phyloP scores from a whole-genome alignment of 2,888 invertebrate species.

The Tipula unca region DNA sequence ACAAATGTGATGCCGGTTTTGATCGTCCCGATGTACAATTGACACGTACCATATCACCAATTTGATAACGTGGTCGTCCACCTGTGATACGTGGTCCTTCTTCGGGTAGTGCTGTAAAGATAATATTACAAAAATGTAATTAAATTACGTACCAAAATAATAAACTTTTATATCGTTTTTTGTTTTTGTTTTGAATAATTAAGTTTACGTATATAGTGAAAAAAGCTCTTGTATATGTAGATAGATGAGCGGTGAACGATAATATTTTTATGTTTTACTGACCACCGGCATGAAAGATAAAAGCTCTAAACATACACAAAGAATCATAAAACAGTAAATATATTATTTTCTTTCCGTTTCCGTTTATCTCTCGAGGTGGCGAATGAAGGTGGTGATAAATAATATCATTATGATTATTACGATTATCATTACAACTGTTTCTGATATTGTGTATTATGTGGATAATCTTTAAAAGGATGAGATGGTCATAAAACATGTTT shows the following conservation, averaged over 20 bases:
- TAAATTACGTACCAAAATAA: background rate
- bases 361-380: background rate
- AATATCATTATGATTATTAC: background rate
- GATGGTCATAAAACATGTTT: constrained; percentile 8
- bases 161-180: background rate
- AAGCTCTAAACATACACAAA: background rate
- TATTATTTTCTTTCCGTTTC: background rate
- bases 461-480: background rate
- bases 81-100: constrained; percentile 53
- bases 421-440: background rate
- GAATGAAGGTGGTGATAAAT: background rate
- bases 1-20: constrained; percentile 50
- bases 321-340: background rate
- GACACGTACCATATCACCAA: constrained; percentile 50
- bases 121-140: background rate
- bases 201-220: background rate
- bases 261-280: background rate
- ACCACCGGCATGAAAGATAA: background rate
- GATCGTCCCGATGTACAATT: constrained; percentile 56
- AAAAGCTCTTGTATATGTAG: too few relatives aligned
- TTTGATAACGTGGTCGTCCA: constrained; percentile 49
- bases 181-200: background rate
- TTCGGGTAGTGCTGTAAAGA: constrained; percentile 46
- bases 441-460: background rate
- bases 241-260: background rate